A percentile compares a stretch with the other conserved stretches of the same genome.
These are phyloP conservation scores for Trachymyrmex septentrionalis DNA, from an alignment of 1,140 invertebrate genomes.

Conservation along the genomic window DNA sequence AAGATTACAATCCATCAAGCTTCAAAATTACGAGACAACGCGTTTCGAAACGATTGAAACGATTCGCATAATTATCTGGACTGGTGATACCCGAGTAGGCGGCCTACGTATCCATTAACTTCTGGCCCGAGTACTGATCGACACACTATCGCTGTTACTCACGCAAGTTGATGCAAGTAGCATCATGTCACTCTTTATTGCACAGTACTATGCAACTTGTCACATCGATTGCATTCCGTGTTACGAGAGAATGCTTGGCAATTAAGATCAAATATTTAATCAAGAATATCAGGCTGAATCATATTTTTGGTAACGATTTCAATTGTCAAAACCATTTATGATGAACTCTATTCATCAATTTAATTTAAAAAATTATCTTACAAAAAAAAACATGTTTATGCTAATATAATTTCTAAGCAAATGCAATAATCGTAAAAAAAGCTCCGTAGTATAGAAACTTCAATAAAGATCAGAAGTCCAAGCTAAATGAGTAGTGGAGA, in stretches of 20 bases:
- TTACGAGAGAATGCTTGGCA: background rate
- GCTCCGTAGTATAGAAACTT: background rate
- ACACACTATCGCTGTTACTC: background rate
- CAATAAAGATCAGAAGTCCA: background rate
- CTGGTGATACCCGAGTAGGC: constrained; percentile 1
- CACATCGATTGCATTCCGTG: background rate
- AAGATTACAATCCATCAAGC: constrained; percentile 16
- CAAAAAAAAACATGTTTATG: background rate
- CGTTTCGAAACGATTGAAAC: constrained; percentile 43
- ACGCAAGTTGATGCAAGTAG: constrained; percentile 45
- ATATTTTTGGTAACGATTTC: background rate
- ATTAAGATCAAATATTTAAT: constrained; percentile 1
- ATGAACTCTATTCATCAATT: background rate
- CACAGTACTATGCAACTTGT: constrained; percentile 36
- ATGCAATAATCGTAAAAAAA: background rate
- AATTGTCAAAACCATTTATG: constrained; percentile 1
- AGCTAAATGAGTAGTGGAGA: background rate
- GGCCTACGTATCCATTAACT: constrained; percentile 31
- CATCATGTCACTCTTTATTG: constrained; percentile 19
- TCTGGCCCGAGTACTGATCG: constrained; percentile 28
- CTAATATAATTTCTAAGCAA: background rate
- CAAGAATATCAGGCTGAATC: background rate
- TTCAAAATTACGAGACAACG: constrained; percentile 27
- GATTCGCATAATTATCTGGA: constrained; percentile 25
- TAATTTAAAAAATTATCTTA: background rate